Conservation (phyloP, 2,113 vertebrate species). For the Panurus biarmicus region DNA sequence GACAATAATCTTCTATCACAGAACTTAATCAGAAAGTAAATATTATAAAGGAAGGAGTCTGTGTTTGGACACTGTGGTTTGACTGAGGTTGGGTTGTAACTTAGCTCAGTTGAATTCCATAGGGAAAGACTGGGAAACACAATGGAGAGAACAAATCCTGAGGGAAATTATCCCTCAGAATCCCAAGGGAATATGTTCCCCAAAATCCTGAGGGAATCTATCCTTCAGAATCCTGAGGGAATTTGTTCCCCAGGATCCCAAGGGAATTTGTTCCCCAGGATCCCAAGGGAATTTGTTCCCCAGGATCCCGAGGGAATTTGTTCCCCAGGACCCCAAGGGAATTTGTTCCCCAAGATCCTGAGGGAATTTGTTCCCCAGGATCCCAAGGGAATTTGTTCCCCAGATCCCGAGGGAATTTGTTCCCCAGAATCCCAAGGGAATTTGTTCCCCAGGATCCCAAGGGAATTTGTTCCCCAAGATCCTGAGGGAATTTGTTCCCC, state of each 20-base stretch:
- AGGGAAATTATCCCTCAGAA: neutral
- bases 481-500: neutral
- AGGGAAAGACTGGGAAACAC: neutral
- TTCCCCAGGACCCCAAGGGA: neutral
- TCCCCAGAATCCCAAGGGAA: neutral
- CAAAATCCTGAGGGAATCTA: neutral
- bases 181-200: neutral
- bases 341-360: neutral
- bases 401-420: neutral
- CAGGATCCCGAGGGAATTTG: neutral
- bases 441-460: neutral
- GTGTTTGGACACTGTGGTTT: neutral
- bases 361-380: neutral
- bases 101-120: neutral
- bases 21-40: neutral
- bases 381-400: neutral
- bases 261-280: neutral
- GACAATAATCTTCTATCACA: neutral
- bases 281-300: neutral
- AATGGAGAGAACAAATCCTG: neutral
- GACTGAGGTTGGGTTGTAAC: neutral
- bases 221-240: neutral
- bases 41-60: neutral
- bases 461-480: neutral
- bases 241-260: neutral